Base-by-base conservation (phyloP, 2,888 invertebrate species). In the Drosophila atroscutellata region DNA sequence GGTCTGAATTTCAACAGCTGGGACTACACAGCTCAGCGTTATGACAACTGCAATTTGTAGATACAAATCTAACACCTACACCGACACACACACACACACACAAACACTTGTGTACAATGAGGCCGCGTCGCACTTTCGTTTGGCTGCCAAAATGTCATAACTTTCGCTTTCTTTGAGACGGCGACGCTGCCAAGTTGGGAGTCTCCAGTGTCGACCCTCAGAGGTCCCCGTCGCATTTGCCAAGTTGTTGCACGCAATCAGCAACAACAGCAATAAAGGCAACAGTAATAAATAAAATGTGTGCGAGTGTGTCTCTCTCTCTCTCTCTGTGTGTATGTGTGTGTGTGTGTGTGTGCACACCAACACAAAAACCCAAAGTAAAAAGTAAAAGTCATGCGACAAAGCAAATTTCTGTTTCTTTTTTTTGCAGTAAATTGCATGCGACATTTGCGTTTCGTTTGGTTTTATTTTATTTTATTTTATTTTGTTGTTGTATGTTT, bases 371-470 rank as follows among this genome's bases (percentile, higher is more conserved):
- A 54, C 42, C 26, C 42, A 39, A 60, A 70, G 56, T 42, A 60
- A 69, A 75, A 88, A 89, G 84, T 83, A 84, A 84, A 89, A 84
- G 78, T 86, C 86, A 86, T 77, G 77, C 72, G 70, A 83, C 84
- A 83, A 75, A 71, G 58, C 77, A 36, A 76, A 55, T 49, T 55
- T 61, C 13, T 32, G 34, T 39, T 37, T 74, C 62, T 66, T 47
- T n/a, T 77, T 79, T 80, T 83, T 72, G 81, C 83, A 83, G 65
- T 77, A 86, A 88, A 83, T 83, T 88, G 81, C 83, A 83, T 77
- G 81, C 84, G 82, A 81, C 82, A 57, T 75, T 86, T 86, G 18
- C 32, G 81, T 81, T 64, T 50, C 28, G 72, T 76, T 66, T 52
- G 34, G 37, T 39, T 66, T 52, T 45, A 30, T 71, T 62, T 56